These are phyloP conservation scores for Xyliphius kryptos DNA, from an alignment of 2,113 vertebrate species.

Conservation along the genomic window DNA sequence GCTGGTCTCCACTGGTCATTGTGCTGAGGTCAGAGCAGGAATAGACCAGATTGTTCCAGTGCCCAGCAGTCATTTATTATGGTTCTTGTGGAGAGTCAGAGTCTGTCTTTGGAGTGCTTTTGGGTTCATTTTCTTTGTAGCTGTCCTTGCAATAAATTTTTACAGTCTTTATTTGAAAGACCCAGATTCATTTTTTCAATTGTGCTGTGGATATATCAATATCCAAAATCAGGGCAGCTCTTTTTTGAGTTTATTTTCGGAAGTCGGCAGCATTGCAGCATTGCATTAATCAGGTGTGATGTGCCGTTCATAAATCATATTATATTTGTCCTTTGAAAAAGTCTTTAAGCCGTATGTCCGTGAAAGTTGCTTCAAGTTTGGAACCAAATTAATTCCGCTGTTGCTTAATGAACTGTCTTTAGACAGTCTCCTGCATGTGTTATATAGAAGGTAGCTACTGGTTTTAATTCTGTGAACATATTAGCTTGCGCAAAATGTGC, in stretches of 20 bases:
- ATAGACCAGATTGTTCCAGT: constrained; percentile 58
- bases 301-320: constrained; percentile 42
- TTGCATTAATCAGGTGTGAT: constrained; percentile 40
- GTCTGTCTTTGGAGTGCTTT: constrained; percentile 35
- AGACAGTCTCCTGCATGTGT: background rate
- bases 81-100: constrained; percentile 37
- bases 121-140: constrained; percentile 29
- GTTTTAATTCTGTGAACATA: constrained; percentile 31
- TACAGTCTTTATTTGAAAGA: constrained; percentile 41
- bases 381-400: background rate
- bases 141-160: constrained; percentile 39
- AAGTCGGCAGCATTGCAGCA: constrained; percentile 22
- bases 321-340: constrained; percentile 37
- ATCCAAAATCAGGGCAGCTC: constrained; percentile 37
- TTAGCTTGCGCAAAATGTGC: constrained; percentile 19
- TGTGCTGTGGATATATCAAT: constrained; percentile 45
- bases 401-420: constrained; percentile 11
- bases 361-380: constrained; percentile 25
- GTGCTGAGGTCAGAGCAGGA: constrained; percentile 61
- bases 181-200: constrained; percentile 44
- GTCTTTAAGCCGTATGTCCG: constrained; percentile 30
- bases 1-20: constrained; percentile 59
- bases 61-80: constrained; percentile 66
- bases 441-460: background rate
- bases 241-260: constrained; percentile 42